Conservation (phyloP, 2,797 vertebrate species). For the Rhinophrynus dorsalis region DNA sequence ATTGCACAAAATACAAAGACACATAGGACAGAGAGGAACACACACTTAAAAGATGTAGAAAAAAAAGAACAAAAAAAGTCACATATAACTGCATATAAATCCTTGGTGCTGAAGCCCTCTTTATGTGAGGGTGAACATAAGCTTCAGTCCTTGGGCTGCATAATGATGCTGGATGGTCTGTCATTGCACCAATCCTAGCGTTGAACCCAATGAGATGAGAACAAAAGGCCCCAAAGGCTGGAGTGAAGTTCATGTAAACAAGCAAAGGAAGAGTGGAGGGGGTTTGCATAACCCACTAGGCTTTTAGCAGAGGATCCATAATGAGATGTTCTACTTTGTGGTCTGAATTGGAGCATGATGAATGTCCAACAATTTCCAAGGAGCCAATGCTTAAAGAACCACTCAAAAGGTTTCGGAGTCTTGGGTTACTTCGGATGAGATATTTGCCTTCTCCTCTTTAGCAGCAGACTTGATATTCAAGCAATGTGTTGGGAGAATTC, state of each 20-base stretch:
- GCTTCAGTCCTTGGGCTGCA: neutral
- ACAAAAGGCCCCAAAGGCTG: conserved; percentile 11
- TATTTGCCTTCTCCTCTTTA: conserved; percentile 20
- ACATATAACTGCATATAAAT: conserved; percentile 3
- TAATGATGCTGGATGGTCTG: neutral
- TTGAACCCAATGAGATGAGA: conserved; percentile 50
- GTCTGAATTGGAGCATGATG: no score
- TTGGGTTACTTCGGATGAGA: neutral
- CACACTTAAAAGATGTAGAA: neutral
- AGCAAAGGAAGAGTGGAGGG: conserved; percentile 6
- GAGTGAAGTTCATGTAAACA: conserved; percentile 45
- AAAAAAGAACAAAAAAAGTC: neutral
- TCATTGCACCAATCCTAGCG: conserved; percentile 52
- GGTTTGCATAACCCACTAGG: neutral
- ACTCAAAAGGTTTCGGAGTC: neutral
- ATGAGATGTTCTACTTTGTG: neutral
- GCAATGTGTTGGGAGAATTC: neutral
- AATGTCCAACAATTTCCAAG: no score
- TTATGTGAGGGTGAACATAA: neutral
- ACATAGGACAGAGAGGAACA: neutral
- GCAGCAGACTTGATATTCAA: conserved; percentile 40
- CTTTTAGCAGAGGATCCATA: neutral
- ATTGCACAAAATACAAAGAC: neutral
- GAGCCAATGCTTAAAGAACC: neutral
- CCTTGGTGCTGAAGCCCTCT: neutral